Evolutionary conservation across 2,797 vertebrate genomes (phyloP), one percentile per base, ranked within the genome.

Genomic region (Thaleichthys pacificus): DNA sequence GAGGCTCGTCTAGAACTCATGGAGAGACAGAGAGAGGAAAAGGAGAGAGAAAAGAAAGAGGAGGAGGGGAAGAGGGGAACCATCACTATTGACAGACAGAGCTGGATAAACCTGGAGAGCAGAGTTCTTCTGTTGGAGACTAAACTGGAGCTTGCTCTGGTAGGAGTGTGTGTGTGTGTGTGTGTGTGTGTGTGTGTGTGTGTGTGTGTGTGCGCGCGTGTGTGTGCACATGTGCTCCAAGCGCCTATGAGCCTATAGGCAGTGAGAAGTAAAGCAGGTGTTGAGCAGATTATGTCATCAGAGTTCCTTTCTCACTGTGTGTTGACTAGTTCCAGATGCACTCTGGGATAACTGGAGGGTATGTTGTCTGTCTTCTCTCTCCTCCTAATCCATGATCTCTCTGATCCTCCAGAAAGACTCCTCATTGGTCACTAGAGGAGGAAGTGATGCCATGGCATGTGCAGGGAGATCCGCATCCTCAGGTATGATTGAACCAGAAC

Each of bases 101-200:
- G 87, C 56, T 98, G 96, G 97, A 93, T 93, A 75, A 94, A 95
- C 83, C 90, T 99, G 75, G 80, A 93, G 68, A 95, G 94, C 87
- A 93, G 96, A 28, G 86, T 98, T 63, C 86, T 96, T 19, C 85
- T 98, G 66, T 89, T 99, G 84, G 97, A 98, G 93, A 97, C 95
- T 54, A 94, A 95, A 72, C 73, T 94, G 21, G 80, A 95, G 38
- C 80, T 97, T 2, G 12, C 82, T 87, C 91, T 94, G 94, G 96
- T 96, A 82, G 69, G 74, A 76, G 69, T 54, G 17, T 42, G n/a
- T 66, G 8, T 65, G 56, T 63, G 24, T 19, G 19, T 4, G 22
- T 49, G 64, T 26, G 63, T 65, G 11, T 22, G 19, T 65, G 61
- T 64, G 35, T 22, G 38, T 17, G 5, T 8, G 22, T 51, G 38